phyloP scores from a whole-genome alignment of 2,797 vertebrate species.

The Hyperoplus lanceolatus region DNA sequence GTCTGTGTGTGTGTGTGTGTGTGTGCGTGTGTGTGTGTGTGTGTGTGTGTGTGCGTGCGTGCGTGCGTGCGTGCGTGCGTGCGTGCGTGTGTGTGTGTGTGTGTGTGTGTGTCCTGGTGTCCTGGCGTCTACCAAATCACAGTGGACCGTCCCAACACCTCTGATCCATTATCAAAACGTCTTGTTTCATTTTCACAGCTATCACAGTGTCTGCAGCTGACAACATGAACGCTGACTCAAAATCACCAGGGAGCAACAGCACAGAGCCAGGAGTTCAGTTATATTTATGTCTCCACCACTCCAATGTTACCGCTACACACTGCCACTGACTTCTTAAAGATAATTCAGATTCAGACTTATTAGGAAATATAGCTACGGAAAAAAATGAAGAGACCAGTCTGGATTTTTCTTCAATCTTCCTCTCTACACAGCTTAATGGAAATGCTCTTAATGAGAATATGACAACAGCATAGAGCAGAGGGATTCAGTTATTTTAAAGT shows the following conservation, averaged over 20 bases:
- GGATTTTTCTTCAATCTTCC: too few relatives aligned
- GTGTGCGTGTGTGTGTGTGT: too few relatives aligned
- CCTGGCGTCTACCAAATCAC: conserved; percentile 44
- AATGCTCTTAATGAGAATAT: too few relatives aligned
- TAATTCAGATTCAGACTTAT: too few relatives aligned
- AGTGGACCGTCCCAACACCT: conserved; percentile 45
- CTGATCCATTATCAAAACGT: conserved; percentile 59
- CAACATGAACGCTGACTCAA: conserved; percentile 43
- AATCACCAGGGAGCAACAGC: conserved; percentile 27
- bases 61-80: too few relatives aligned
- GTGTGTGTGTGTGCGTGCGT: too few relatives aligned
- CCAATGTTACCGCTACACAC: conserved; percentile 7
- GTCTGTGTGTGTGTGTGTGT: too few relatives aligned
- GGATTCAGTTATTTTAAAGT: too few relatives aligned
- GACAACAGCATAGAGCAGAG: too few relatives aligned
- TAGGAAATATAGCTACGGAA: not conserved
- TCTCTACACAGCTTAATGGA: too few relatives aligned
- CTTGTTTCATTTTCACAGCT: conserved; percentile 62
- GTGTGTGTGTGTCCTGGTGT: conserved; percentile 12
- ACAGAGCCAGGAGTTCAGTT: conserved; percentile 5
- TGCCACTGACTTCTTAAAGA: not conserved
- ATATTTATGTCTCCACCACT: not conserved
- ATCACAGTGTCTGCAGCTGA: conserved; percentile 40
- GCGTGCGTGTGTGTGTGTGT: not conserved
- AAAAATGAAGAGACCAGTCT: too few relatives aligned